Conservation (phyloP, 2,797 vertebrate genomes). For the Hypotaenidia okinawae region DNA sequence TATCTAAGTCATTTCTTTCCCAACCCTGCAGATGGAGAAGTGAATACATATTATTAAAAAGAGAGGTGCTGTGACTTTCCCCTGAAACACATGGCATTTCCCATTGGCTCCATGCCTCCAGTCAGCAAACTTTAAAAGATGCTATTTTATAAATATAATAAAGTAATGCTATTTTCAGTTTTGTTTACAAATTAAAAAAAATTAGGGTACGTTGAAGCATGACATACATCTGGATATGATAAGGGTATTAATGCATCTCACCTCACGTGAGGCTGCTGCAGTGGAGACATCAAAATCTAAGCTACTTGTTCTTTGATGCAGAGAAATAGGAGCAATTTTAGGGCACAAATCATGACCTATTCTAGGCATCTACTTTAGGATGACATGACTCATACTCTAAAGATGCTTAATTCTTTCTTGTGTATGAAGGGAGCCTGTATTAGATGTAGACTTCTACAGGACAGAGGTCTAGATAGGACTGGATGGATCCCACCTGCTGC, state of each 20-base stretch:
- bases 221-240: not conserved
- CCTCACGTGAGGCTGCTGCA: not conserved
- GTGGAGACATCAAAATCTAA: not conserved
- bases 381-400: slow-evolving; percentile 50
- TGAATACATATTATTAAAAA: not conserved
- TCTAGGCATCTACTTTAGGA: slow-evolving; percentile 48
- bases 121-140: not conserved
- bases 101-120: not conserved
- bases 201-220: not conserved
- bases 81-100: not conserved
- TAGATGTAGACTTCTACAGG: slow-evolving; percentile 41
- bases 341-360: slow-evolving; percentile 53
- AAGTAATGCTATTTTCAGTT: not conserved
- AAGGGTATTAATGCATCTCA: not conserved
- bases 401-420: slow-evolving; percentile 45
- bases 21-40: not conserved
- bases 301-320: not conserved
- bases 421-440: slow-evolving; percentile 49
- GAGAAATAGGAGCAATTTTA: slow-evolving; percentile 51
- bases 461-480: slow-evolving; percentile 12
- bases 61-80: not conserved
- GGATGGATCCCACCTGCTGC: slow-evolving; percentile 38
- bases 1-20: not conserved
- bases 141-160: not conserved
- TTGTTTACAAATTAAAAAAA: not conserved